Conservation (phyloP, 2,888 invertebrate species). For the Ernsta delagoae region DNA sequence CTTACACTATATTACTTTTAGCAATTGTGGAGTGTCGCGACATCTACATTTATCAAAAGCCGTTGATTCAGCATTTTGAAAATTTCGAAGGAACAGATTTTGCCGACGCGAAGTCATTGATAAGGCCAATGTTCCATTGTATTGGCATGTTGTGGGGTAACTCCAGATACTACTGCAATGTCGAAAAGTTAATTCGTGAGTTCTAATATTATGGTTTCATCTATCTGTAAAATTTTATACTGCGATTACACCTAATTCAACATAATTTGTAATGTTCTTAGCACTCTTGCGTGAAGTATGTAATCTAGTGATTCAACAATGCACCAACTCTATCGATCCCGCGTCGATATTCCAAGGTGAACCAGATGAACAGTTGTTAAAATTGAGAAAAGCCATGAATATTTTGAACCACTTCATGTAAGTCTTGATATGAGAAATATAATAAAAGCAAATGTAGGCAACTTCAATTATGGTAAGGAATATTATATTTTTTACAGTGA, state of each 20-base stretch:
- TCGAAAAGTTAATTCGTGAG: constrained; percentile 82
- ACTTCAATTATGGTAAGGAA: too few relatives aligned
- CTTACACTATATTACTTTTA: too few relatives aligned
- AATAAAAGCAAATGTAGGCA: too few relatives aligned
- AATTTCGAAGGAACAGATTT: constrained; percentile 89
- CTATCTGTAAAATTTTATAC: background rate
- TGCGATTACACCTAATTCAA: background rate
- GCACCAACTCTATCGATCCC: constrained; percentile 90
- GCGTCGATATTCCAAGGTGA: constrained; percentile 94
- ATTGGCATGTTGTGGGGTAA: constrained; percentile 94
- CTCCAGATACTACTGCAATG: constrained; percentile 90
- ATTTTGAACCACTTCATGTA: constrained; percentile 86
- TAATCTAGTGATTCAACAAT: constrained; percentile 92
- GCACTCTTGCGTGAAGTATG: constrained; percentile 91
- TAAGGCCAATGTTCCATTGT: constrained; percentile 90
- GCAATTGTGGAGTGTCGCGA: constrained; percentile 94
- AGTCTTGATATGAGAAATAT: constrained; percentile 46
- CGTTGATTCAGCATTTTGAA: constrained; percentile 88
- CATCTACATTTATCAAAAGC: constrained; percentile 91
- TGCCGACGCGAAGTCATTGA: constrained; percentile 82
- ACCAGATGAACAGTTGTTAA: constrained; percentile 88
- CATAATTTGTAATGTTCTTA: constrained; percentile 50
- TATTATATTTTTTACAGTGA: constrained; percentile 57
- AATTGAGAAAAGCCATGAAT: constrained; percentile 79
- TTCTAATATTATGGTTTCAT: constrained; percentile 26